Base-by-base conservation (phyloP, 2,113 vertebrate genomes). In the Paramisgurnus dabryanus region DNA sequence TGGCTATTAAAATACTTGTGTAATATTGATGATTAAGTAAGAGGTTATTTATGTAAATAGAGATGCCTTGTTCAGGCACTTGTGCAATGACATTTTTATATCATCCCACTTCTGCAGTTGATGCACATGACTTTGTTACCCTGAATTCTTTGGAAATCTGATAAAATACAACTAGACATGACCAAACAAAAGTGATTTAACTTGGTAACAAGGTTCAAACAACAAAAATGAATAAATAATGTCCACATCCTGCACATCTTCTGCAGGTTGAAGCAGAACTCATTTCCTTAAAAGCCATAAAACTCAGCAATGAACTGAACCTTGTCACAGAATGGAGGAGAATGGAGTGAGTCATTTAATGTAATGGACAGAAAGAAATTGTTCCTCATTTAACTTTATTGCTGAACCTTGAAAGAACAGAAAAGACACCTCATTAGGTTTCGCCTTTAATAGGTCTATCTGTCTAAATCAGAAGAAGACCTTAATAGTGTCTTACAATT, bases 341-440 rank as follows among this genome's bases (percentile, higher is more conserved):
- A 78, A 90, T 87, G 87, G 89, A 92, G 91, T 93, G 87, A 92
- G 91, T 95, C 92, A 95, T 95, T 94, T 92, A 92, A 92, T 87
- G 89, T 92, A 94, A 94, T 93, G 91, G 93, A 89, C 85, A 90
- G 90, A 91, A 89, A 95, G 91, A 93, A 93, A 95, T 92, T 91
- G 92, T 93, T 93, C 90, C 92, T 93, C 91, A 93, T 95, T 95
- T 93, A 87, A 92, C 93, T 95, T 94, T 92, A 91, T 90, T 91
- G 91, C 93, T 8, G 87, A 90, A 90, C 88, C 87, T 93, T 87
- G 86, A 87, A 87, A 93, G 91, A 85, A 88, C 81, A 88, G 85
- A 88, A 86, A 89, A 90, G 91, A 91, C 90, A 91, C 91, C 95
- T 94, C 91, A 93, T 95, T 95, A 94, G 87, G 81, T 2, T 67